A percentile compares a stretch with the other conserved stretches of the same genome.
Evolutionary conservation across 2,888 invertebrate genomes (phyloP).

Genomic region (Drosophila koepferae): DNA sequence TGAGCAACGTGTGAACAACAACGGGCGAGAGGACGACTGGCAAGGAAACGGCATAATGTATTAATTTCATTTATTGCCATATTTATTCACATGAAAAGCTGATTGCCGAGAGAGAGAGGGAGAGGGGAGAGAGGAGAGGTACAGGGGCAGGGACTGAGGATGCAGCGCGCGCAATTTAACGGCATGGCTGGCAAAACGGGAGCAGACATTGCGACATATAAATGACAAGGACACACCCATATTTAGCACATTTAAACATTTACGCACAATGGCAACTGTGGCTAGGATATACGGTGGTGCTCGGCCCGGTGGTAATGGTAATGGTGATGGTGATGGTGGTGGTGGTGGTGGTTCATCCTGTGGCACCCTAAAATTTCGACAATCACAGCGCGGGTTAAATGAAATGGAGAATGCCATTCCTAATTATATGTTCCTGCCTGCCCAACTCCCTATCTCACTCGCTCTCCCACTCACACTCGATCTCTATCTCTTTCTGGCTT

Average conservation of each 20-base stretch:
- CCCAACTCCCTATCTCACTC: not conserved
- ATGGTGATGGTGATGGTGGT: slow-evolving; percentile 36
- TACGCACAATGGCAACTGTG: slow-evolving; percentile 74
- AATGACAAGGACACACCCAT: slow-evolving; percentile 85
- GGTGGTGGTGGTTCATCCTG: slow-evolving; percentile 37
- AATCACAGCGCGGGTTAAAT: slow-evolving; percentile 76
- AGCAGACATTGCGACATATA: slow-evolving; percentile 76
- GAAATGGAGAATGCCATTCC: slow-evolving; percentile 83
- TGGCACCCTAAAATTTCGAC: slow-evolving; percentile 70
- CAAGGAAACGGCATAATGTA: slow-evolving; percentile 64
- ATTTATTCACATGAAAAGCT: slow-evolving; percentile 71
- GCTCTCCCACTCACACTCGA: not conserved
- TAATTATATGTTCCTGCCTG: slow-evolving; percentile 65
- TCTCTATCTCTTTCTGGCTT: not conserved
- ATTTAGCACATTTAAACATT: slow-evolving; percentile 82
- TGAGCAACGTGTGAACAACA: slow-evolving; percentile 70
- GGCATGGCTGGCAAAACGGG: slow-evolving; percentile 50
- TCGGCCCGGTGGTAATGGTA: slow-evolving; percentile 8
- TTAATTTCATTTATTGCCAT: slow-evolving; percentile 82
- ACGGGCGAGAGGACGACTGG: slow-evolving; percentile 35
- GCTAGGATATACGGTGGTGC: slow-evolving; percentile 52
- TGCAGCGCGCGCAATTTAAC: slow-evolving; percentile 40
- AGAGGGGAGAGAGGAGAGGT: not conserved
- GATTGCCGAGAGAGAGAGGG: not conserved
- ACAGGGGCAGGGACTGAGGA: not conserved